Percentiles rank a stretch among this genome's conserved stretches.
Conservation (phyloP, 2,797 vertebrate species). For the Tragelaphus eurycerus region DNA sequence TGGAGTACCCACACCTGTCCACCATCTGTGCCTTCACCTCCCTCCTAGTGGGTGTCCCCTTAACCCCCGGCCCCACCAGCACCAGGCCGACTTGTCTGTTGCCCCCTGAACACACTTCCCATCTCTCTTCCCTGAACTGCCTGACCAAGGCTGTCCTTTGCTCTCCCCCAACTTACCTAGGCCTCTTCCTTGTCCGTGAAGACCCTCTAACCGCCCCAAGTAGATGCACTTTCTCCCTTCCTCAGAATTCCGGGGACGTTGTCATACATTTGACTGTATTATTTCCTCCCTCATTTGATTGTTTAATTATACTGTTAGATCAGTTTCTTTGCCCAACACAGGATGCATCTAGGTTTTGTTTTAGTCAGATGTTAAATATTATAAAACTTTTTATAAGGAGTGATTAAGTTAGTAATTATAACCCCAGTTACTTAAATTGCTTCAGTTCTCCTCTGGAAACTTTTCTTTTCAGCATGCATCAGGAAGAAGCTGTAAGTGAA, state of each 20-base stretch:
- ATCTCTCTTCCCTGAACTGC: neutral
- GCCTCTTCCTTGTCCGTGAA: neutral
- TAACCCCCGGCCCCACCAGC: neutral
- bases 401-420: neutral
- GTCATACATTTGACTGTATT: neutral
- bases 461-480: neutral
- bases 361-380: constrained; percentile 8
- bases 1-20: too few species aligned
- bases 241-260: neutral
- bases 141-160: neutral
- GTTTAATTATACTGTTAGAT: neutral
- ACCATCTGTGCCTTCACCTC: neutral
- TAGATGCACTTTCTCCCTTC: neutral
- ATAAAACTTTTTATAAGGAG: neutral
- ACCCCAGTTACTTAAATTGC: neutral
- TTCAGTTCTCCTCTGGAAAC: neutral
- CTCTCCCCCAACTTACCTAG: neutral
- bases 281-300: neutral
- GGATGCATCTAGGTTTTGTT: neutral
- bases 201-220: neutral
- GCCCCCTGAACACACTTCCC: neutral
- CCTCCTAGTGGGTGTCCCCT: neutral
- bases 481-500: neutral
- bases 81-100: neutral
- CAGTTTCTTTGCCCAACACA: neutral